Conservation (phyloP, 2,797 vertebrate genomes). For the Gobio occitaniae region DNA sequence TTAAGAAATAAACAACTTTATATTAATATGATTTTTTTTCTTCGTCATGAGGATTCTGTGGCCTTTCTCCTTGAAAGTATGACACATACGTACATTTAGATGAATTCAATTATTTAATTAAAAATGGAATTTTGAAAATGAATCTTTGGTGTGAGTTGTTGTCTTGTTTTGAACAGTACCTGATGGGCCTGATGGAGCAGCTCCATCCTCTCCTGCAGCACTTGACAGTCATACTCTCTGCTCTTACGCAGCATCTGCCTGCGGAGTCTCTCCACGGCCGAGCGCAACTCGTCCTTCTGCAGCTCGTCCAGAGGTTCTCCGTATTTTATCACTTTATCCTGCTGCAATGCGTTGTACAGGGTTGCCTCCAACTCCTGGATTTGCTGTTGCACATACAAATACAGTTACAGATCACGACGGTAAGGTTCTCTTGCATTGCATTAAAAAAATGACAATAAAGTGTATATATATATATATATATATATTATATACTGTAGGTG, state of each 20-base stretch:
- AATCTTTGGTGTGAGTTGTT: not conserved
- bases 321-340: conserved; percentile 97
- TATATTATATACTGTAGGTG: no score
- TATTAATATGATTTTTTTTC: not conserved
- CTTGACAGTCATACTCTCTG: conserved; percentile 97
- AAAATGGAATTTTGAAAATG: not conserved
- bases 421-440: not conserved
- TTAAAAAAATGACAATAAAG: no score
- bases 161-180: conserved; percentile 72
- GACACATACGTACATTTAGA: not conserved
- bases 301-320: conserved; percentile 92
- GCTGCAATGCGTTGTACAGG: conserved; percentile 97
- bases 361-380: conserved; percentile 99
- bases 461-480: not conserved
- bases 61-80: not conserved
- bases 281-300: conserved; percentile 92
- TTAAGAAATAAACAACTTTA: not conserved
- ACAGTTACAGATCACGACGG: not conserved
- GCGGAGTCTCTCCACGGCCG: conserved; percentile 93
- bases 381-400: conserved; percentile 81
- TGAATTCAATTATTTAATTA: not conserved
- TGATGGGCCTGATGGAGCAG: conserved; percentile 97
- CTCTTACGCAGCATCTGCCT: conserved; percentile 98
- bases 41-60: not conserved
- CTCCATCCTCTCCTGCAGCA: conserved; percentile 98